Base-by-base conservation (phyloP, 2,888 invertebrate species). In the Leptinotarsa peninsularis region DNA sequence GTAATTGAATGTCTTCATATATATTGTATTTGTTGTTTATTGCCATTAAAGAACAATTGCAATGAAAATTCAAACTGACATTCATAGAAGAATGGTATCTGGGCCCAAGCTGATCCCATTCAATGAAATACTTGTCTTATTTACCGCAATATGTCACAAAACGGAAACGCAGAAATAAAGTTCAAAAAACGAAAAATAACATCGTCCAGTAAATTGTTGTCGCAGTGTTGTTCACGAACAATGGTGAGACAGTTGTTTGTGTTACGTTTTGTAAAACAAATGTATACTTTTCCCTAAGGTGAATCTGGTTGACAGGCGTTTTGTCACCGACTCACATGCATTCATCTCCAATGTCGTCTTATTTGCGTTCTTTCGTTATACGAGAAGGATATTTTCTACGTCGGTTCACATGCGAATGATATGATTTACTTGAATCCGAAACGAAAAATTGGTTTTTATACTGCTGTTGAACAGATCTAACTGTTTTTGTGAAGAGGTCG, bases 311-410 rank as follows among this genome's bases (percentile, higher is more conserved):
- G 63, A 63, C 63, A 63, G 33, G n/a, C n/a, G 33, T 63, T 63
- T 63, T 63, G 63, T 63, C 63, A 43, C 27, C 63, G 63, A 63
- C 43, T 33, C 43, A n/a, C 27, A 63, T 10, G 63, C 63, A 63
- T 43, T 63, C n/a, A 63, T 63, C 43, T 33, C 33, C 43, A 33
- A 14, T 33, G 58, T 15, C 21, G 58, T 15, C 58, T 58, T 23
- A 18, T 60, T 23, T 60, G 60, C 60, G n/a, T 60, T 15, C 10
- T 13, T 60, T 14, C 27, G 27, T 60, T 14, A 4, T 13, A 14
- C 4, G 17, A 14, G 17, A 14, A 17, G 27, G 15, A 60, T 15
- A 13, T 60, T 60, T 23, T 4, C 27, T 4, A 15, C 27, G 27
- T n/a, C 15, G 52, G 3, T 15, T 52, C 17, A n/a, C 15, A 52